Percentiles rank a stretch among this genome's conserved stretches.
phyloP scores from a whole-genome alignment of 2,888 invertebrate species.

The Clivina fossor region DNA sequence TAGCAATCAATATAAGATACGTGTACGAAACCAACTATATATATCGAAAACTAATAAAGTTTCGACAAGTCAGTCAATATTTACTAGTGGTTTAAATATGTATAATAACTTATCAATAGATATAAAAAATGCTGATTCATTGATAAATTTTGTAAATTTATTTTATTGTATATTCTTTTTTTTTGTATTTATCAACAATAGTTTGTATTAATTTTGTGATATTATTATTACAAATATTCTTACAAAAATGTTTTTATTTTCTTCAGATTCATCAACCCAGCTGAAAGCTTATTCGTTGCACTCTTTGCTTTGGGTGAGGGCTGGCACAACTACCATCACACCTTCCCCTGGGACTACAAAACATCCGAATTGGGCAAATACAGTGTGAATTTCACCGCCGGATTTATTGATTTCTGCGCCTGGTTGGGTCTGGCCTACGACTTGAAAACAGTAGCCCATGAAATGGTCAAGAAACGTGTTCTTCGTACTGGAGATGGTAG shows the following conservation, averaged over 20 bases:
- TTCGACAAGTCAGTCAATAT: no score
- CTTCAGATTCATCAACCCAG: slow-evolving; percentile 66
- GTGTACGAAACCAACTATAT: no score
- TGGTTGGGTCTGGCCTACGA: slow-evolving; percentile 87
- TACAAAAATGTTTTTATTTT: slow-evolving; percentile 10
- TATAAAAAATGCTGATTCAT: no score
- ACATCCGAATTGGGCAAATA: slow-evolving; percentile 77
- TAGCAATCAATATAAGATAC: no score
- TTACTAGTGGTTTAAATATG: no score
- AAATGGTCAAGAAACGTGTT: slow-evolving; percentile 69
- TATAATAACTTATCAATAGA: no score
- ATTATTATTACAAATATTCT: background rate
- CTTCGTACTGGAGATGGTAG: slow-evolving; percentile 74
- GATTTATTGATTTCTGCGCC: slow-evolving; percentile 79
- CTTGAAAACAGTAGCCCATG: slow-evolving; percentile 74
- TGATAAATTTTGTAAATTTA: no score
- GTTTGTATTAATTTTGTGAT: background rate
- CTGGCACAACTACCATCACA: slow-evolving; percentile 87
- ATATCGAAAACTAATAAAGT: no score
- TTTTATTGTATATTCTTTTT: no score
- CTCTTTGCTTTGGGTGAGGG: slow-evolving; percentile 74
- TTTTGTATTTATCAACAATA: no score
- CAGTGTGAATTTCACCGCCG: slow-evolving; percentile 71
- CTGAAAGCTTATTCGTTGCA: slow-evolving; percentile 70
- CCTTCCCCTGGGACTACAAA: slow-evolving; percentile 85